Base-by-base conservation (phyloP, 2,797 vertebrate species). In the Numenius phaeopus region DNA sequence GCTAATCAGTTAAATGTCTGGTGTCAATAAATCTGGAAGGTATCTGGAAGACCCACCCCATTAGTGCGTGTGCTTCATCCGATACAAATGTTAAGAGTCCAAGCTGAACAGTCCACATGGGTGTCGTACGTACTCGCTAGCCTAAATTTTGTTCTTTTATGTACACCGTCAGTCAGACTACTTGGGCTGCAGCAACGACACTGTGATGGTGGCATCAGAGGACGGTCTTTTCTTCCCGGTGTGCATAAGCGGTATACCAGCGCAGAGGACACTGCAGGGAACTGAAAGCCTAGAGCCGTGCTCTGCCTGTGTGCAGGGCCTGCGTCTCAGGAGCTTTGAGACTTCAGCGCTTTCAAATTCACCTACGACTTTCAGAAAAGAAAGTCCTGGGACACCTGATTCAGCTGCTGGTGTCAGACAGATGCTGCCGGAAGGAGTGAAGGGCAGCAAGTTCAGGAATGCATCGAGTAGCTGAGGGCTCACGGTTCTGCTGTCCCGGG, bases 161-260 rank as follows among this genome's bases (percentile, higher is more conserved):
- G 32, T 71, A n/a, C 11, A 5, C 39, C 2, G 3, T 7, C 46
- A 14, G 1, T 46, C 29, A 29, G 59, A 13, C n/a, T 23, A 1
- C 3, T 30, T 32, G 61, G 49, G 58, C 57, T 91, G 78, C 49
- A 79, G 87, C 42, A 71, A 4, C 21, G 44, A 11, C 21, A 3
- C 49, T 40, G 32, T 17, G 22, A 20, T 27, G 49, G 70, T 66
- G 59, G 70, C 34, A 46, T 29, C 49, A 62, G 37, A 67, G 42
- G 57, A 11, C n/a, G 50, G 18, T 44, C 32, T 75, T 50, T 52
- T 78, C 52, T 76, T 89, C 39, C 66, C 1, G 0, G 52, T 49
- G 34, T 5, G 30, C 27, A 4, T 9, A 12, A 49, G 27, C 27
- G 7, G 11, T 17, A 2, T 1, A 3, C 10, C 32, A 55, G 32